Percentiles rank a stretch among this genome's conserved stretches.
Conservation (phyloP, 2,888 invertebrate species). For the Ephialtes manifestator region DNA sequence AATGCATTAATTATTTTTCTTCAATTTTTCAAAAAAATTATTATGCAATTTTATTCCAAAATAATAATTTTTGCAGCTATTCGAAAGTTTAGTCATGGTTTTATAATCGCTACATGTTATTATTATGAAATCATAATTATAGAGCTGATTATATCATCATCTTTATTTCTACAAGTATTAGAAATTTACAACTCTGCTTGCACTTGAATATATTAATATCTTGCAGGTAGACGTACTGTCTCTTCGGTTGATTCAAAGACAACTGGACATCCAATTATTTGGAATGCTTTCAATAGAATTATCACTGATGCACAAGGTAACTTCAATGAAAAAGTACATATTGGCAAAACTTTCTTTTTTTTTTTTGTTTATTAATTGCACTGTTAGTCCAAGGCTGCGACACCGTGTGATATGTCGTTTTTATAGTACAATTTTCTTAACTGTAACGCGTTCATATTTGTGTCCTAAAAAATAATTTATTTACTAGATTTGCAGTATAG, state of each 20-base stretch:
- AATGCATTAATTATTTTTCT: no score
- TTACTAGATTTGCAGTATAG: constrained; percentile 58
- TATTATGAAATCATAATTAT: no score
- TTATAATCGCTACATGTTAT: no score
- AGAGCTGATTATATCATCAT: no score
- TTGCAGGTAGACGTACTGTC: constrained; percentile 55
- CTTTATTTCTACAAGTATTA: no score
- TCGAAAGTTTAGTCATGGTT: no score
- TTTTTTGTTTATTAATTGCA: neutral
- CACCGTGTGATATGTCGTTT: neutral
- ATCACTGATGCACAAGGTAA: constrained; percentile 52
- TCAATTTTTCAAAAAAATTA: no score
- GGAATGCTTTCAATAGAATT: constrained; percentile 53
- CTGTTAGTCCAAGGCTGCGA: neutral
- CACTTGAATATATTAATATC: neutral
- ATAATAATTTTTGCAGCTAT: no score
- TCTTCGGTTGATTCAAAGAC: constrained; percentile 57
- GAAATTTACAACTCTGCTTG: no score
- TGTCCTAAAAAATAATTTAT: neutral
- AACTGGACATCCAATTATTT: constrained; percentile 58
- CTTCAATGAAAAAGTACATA: neutral
- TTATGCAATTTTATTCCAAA: no score
- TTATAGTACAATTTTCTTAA: neutral
- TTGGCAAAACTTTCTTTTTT: neutral
- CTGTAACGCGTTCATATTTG: neutral